phyloP scores from a whole-genome alignment of 2,888 invertebrate species.

The Drosophila heteroneura region DNA sequence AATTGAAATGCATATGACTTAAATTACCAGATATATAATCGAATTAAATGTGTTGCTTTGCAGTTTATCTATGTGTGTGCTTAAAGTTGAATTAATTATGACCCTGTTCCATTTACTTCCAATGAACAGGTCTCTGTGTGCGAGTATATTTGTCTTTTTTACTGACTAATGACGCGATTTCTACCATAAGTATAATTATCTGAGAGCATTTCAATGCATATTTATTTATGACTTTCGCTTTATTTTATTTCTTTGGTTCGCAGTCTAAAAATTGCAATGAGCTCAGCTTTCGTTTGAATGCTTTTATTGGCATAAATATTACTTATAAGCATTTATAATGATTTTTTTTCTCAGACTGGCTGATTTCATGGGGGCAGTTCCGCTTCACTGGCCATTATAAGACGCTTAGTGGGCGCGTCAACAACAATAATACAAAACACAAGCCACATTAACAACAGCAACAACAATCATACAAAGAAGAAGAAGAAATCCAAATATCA shows the following conservation, averaged over 20 bases:
- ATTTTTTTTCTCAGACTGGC: constrained; percentile 7
- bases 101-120: background rate
- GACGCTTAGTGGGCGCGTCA: constrained; percentile 61
- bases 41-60: background rate
- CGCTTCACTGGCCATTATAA: constrained; percentile 49
- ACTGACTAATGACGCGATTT: background rate
- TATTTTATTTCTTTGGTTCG: background rate
- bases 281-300: constrained; percentile 18
- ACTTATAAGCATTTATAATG: constrained; percentile 34
- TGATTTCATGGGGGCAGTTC: constrained; percentile 28
- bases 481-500: constrained; percentile 19
- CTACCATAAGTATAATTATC: background rate
- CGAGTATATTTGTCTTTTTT: background rate
- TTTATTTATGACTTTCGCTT: background rate
- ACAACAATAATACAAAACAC: constrained; percentile 7
- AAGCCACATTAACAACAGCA: background rate
- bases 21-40: background rate
- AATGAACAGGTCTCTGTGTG: background rate
- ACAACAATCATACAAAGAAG: constrained; percentile 5
- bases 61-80: background rate
- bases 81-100: background rate
- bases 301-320: constrained; percentile 18
- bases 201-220: background rate
- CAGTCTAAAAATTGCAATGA: constrained; percentile 35
- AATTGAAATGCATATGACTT: background rate